Percentiles rank a stretch among this genome's conserved stretches.
These are phyloP conservation scores for Pyxicephalus adspersus DNA, from an alignment of 2,113 vertebrate species.

Conservation along the genomic window DNA sequence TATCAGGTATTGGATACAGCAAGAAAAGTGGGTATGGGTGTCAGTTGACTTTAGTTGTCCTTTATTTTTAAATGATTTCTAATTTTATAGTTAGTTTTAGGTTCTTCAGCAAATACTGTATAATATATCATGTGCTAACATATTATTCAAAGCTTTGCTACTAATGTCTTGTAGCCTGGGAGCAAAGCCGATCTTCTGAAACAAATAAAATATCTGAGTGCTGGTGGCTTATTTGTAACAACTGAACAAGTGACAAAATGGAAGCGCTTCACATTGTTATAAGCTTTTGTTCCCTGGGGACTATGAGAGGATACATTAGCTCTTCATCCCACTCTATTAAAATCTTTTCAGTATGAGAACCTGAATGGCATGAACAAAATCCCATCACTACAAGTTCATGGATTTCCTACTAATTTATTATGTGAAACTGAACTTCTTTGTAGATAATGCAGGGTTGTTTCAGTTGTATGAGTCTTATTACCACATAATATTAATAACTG, in stretches of 20 bases:
- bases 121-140: too few relatives aligned
- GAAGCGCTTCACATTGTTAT: slow-evolving; percentile 23
- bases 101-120: too few relatives aligned
- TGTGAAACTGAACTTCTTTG: neutral
- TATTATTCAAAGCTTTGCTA: neutral
- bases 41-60: too few relatives aligned
- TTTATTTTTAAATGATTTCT: too few relatives aligned
- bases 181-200: slow-evolving; percentile 9
- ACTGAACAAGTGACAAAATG: slow-evolving; percentile 30
- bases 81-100: too few relatives aligned
- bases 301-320: slow-evolving; percentile 17
- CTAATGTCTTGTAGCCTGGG: neutral
- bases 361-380: slow-evolving; percentile 22
- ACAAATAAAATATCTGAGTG: slow-evolving; percentile 5
- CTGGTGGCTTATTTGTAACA: slow-evolving; percentile 35
- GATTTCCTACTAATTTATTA: slow-evolving; percentile 3
- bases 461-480: neutral
- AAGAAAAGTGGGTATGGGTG: too few relatives aligned
- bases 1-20: too few relatives aligned
- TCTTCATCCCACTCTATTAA: slow-evolving; percentile 43
- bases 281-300: slow-evolving; percentile 43
- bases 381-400: slow-evolving; percentile 20
- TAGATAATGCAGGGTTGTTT: neutral
- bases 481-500: neutral
- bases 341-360: slow-evolving; percentile 44